These are phyloP conservation scores for Aplocera efformata DNA, from an alignment of 2,888 invertebrate genomes.

Conservation along the genomic window DNA sequence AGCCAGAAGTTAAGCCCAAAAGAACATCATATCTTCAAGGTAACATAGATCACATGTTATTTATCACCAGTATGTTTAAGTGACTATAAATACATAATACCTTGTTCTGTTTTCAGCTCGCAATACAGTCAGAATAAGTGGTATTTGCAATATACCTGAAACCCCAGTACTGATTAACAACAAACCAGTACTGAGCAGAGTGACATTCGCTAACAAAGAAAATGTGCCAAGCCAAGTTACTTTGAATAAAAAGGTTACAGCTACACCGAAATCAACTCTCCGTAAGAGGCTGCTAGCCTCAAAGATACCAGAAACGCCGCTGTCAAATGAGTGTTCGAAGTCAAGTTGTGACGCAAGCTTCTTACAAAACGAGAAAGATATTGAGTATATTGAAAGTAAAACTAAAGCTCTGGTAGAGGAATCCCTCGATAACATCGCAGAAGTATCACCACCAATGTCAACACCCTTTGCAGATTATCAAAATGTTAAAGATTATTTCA, in stretches of 20 bases:
- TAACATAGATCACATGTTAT: constrained; percentile 21
- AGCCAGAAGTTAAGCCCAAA: constrained; percentile 50
- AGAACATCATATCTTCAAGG: constrained; percentile 50
- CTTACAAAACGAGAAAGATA: constrained; percentile 60
- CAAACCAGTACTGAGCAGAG: constrained; percentile 28
- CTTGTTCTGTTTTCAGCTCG: constrained; percentile 34
- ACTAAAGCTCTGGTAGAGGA: constrained; percentile 39
- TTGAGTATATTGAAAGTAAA: constrained; percentile 52
- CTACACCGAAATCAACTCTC: constrained; percentile 20
- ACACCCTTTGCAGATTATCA: constrained; percentile 66
- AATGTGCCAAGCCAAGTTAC: constrained; percentile 33
- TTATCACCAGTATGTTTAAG: too few relatives aligned
- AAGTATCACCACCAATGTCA: constrained; percentile 56
- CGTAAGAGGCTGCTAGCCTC: constrained; percentile 26
- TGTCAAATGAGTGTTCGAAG: constrained; percentile 57
- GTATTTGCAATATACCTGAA: constrained; percentile 55
- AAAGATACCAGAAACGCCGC: constrained; percentile 46
- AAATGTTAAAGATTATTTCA: constrained; percentile 55
- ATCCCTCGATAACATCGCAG: constrained; percentile 50
- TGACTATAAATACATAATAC: too few relatives aligned
- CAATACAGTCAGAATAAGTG: constrained; percentile 57
- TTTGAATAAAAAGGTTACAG: constrained; percentile 14
- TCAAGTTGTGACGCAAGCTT: constrained; percentile 66
- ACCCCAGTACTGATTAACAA: constrained; percentile 48
- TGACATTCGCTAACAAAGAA: constrained; percentile 54